These are phyloP conservation scores for Drosophila micromelanica DNA, from an alignment of 1,140 invertebrate genomes.

Conservation along the genomic window DNA sequence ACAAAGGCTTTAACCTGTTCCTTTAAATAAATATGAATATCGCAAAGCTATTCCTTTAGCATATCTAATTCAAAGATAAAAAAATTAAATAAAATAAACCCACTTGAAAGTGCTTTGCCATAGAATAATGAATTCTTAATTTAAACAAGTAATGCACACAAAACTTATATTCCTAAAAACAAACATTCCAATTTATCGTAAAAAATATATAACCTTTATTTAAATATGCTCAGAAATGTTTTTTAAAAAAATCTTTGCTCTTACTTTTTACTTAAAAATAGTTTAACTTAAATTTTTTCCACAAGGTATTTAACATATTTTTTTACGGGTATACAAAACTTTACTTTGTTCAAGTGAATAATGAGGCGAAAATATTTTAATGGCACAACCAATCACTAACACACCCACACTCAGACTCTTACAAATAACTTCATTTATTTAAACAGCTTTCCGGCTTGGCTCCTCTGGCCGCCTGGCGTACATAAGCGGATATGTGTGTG, in stretches of 20 bases:
- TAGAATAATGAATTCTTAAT: too few relatives aligned
- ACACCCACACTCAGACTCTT: constrained; percentile 30
- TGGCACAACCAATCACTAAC: constrained; percentile 57
- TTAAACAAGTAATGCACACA: too few relatives aligned
- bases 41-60: not conserved
- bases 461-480: constrained; percentile 10
- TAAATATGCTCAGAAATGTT: too few relatives aligned
- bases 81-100: too few relatives aligned
- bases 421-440: constrained; percentile 75
- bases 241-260: too few relatives aligned
- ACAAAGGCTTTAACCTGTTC: constrained; percentile 4
- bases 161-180: too few relatives aligned
- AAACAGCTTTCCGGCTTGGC: constrained; percentile 48
- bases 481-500: constrained; percentile 6
- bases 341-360: constrained; percentile 64
- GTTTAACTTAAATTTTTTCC: not conserved
- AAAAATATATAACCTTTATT: too few relatives aligned
- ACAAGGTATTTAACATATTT: not conserved
- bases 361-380: constrained; percentile 81
- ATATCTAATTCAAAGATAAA: not conserved
- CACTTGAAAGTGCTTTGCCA: not conserved
- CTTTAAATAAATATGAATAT: constrained; percentile 11
- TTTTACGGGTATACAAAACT: constrained; percentile 6
- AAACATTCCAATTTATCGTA: too few relatives aligned
- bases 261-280: too few relatives aligned